Base-by-base conservation (phyloP, 2,888 invertebrate species). In the Lasius fuliginosus region DNA sequence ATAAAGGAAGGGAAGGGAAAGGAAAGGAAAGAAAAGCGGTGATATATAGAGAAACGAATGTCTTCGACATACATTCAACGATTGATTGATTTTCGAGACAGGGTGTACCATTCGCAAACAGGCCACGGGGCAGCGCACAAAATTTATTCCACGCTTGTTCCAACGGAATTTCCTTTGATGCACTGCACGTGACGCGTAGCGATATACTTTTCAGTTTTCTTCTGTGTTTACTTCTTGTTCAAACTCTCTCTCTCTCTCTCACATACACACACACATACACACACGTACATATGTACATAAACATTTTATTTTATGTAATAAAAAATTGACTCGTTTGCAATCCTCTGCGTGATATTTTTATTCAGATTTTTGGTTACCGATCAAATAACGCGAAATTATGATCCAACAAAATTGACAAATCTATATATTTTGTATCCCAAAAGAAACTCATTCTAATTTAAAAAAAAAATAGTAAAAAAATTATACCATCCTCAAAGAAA, bases 71-170 rank as follows among this genome's bases (percentile, higher is more conserved):
- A 71, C 60, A 46, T 71, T 49, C 27, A 12, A 58, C 42, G 30
- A 42, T 23, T 42, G 71, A 60, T 49, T 71, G 33, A 71, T 73
- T 81, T 49, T 27, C 46, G 2, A 30, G 9, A 18, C 27, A 30
- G 33, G 15, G 1, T 30, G n/a, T 11, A 58, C 53, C 12, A 8
- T 27, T 18, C 3, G 27, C 23, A 53, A 64, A 64, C 15, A 46
- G 23, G 23, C 27, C 12, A 27, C 5, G 18, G 11, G 30, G 15
- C 11, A 60, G 33, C 6, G 69, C 18, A 27, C 11, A 18, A 69
- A 71, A 60, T 71, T 71, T 79, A 71, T 60, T 60, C 79, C 18
- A 60, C 42, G 40, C 42, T 67, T 68, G 30, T 68, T 77, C 23
- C 9, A n/a, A 58, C 23, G 40, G 5, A 71, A 69, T 79, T 79